Conservation (phyloP, 2,113 vertebrate species). For the Ptychochromis oligacanthus region DNA sequence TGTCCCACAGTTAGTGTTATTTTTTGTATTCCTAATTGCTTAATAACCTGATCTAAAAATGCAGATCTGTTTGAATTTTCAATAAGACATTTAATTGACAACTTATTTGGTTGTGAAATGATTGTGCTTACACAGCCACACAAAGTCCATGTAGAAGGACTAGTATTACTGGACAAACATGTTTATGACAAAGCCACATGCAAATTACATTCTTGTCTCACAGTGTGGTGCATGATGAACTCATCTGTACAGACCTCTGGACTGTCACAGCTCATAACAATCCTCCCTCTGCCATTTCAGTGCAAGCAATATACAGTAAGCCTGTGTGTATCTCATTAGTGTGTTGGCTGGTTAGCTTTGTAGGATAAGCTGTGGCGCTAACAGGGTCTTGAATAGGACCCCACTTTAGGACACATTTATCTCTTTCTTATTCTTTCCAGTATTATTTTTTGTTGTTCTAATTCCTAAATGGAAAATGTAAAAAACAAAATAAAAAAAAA, state of each 20-base stretch:
- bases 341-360: not conserved
- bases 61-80: not conserved
- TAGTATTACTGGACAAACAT: not conserved
- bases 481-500: not conserved
- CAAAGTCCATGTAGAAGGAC: not conserved
- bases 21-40: not conserved
- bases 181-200: not conserved
- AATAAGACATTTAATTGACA: not conserved
- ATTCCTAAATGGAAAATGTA: not conserved
- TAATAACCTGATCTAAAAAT: not conserved
- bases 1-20: not conserved
- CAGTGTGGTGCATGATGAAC: no score
- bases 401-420: not conserved
- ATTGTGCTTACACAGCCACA: no score
- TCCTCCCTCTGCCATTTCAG: not conserved
- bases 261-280: not conserved
- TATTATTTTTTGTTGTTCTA: not conserved
- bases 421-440: not conserved
- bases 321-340: not conserved
- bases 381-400: not conserved
- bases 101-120: not conserved
- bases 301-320: not conserved
- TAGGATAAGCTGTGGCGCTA: not conserved
- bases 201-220: not conserved
- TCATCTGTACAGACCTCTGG: not conserved